Evolutionary conservation across 1,140 invertebrate genomes (phyloP).

Genomic region (Globodera ellingtonae): DNA sequence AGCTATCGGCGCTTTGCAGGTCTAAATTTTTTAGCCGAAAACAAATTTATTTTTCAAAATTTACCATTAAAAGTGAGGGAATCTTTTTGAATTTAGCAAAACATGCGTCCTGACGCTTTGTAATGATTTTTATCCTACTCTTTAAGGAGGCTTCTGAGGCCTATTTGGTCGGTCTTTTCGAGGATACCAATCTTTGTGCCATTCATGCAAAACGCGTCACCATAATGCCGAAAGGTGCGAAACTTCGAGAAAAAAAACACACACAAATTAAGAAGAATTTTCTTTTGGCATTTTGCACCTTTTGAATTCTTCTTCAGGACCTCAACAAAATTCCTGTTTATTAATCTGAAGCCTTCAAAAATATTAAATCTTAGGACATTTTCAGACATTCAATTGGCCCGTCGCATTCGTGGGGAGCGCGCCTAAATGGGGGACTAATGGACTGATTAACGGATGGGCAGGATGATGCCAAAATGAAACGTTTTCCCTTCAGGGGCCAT

Average conservation of each 20-base stretch:
- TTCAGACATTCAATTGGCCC: slow-evolving; percentile 27
- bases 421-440: slow-evolving; percentile 4
- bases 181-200: slow-evolving; percentile 90
- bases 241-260: too few species aligned
- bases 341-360: background rate
- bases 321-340: too few species aligned
- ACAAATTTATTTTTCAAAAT: background rate
- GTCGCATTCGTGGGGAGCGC: slow-evolving; percentile 27
- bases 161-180: slow-evolving; percentile 82
- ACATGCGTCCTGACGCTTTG: background rate
- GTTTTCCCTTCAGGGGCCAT: background rate
- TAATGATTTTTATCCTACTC: background rate
- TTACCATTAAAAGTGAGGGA: too few species aligned
- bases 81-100: too few species aligned
- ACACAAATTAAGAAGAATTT: too few species aligned
- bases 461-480: background rate
- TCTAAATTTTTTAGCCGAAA: background rate
- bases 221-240: slow-evolving; percentile 80
- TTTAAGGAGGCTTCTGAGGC: slow-evolving; percentile 80
- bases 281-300: too few species aligned
- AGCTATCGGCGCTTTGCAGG: slow-evolving; percentile 70
- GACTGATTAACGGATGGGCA: background rate
- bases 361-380: too few species aligned
- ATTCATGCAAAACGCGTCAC: slow-evolving; percentile 91
- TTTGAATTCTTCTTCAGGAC: too few species aligned